Percentiles rank a stretch among this genome's conserved stretches.
phyloP scores from a whole-genome alignment of 2,797 vertebrate species.

The Siniperca scherzeri region DNA sequence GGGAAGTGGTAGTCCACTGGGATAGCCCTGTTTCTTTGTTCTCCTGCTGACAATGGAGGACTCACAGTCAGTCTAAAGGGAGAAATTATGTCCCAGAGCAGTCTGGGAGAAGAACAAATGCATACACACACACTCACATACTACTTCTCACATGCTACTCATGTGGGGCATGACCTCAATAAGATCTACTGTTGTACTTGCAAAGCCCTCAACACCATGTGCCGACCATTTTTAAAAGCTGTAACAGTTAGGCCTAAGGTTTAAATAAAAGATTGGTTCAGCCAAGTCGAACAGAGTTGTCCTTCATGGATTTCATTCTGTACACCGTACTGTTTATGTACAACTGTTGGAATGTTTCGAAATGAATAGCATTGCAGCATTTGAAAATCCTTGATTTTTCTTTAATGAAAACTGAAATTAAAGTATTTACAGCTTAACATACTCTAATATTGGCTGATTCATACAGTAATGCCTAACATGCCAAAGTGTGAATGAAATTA shows the following conservation, averaged over 20 bases:
- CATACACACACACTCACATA: conserved; percentile 29
- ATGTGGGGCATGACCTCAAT: conserved; percentile 84
- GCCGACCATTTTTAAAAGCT: conserved; percentile 69
- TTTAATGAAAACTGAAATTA: not conserved
- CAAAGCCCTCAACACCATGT: conserved; percentile 74
- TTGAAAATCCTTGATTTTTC: conserved; percentile 3
- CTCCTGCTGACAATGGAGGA: conserved; percentile 80
- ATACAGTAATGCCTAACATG: not conserved
- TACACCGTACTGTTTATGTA: conserved; percentile 1
- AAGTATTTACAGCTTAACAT: not conserved
- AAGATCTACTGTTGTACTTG: conserved; percentile 77
- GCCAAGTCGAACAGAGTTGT: conserved; percentile 42
- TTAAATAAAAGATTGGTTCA: conserved; percentile 57
- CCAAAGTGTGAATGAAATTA: not conserved
- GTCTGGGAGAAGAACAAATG: conserved; percentile 74
- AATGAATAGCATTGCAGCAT: conserved; percentile 12
- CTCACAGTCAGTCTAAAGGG: conserved; percentile 78
- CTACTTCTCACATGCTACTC: conserved; percentile 79
- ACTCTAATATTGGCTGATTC: not conserved
- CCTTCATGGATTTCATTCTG: conserved; percentile 39
- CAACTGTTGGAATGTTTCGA: conserved; percentile 6
- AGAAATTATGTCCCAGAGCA: conserved; percentile 79
- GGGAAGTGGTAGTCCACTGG: conserved; percentile 71
- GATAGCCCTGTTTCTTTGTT: conserved; percentile 82
- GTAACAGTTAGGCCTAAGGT: conserved; percentile 71